These are phyloP conservation scores for Sebastes fasciatus DNA, from an alignment of 2,113 vertebrate species.

Conservation along the genomic window DNA sequence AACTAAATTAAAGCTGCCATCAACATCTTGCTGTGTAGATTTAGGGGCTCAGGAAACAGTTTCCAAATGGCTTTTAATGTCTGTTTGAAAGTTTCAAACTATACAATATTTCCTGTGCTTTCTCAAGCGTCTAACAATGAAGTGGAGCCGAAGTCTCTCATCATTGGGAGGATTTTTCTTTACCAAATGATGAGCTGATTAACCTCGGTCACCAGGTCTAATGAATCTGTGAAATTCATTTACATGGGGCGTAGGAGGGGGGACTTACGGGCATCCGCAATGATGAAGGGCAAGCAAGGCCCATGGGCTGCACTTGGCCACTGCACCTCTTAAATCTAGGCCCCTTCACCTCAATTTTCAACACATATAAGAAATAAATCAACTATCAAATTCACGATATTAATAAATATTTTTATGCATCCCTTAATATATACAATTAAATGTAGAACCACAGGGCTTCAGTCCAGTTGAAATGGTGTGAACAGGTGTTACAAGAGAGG, in stretches of 20 bases:
- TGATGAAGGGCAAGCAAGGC: slow-evolving; percentile 45
- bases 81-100: slow-evolving; percentile 20
- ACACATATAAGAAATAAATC: neutral
- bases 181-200: slow-evolving; percentile 64
- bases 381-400: neutral
- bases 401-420: neutral
- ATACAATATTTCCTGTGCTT: slow-evolving; percentile 20
- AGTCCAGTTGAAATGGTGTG: slow-evolving; percentile 7
- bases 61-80: slow-evolving; percentile 47
- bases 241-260: slow-evolving; percentile 28
- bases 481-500: slow-evolving; percentile 42
- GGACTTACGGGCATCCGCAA: slow-evolving; percentile 25
- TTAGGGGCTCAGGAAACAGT: slow-evolving; percentile 14
- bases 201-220: slow-evolving; percentile 60
- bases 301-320: slow-evolving; percentile 11
- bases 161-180: slow-evolving; percentile 30
- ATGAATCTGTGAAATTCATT: slow-evolving; percentile 73
- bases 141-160: slow-evolving; percentile 20
- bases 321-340: neutral
- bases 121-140: slow-evolving; percentile 11
- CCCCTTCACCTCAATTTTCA: slow-evolving; percentile 20
- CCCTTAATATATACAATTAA: slow-evolving; percentile 8
- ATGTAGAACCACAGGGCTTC: slow-evolving; percentile 6
- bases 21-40: slow-evolving; percentile 53
- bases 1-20: slow-evolving; percentile 64